Percentiles rank a stretch among this genome's conserved stretches.
phyloP scores from a whole-genome alignment of 1,140 invertebrate genomes.

The Drosophila ogumai region DNA sequence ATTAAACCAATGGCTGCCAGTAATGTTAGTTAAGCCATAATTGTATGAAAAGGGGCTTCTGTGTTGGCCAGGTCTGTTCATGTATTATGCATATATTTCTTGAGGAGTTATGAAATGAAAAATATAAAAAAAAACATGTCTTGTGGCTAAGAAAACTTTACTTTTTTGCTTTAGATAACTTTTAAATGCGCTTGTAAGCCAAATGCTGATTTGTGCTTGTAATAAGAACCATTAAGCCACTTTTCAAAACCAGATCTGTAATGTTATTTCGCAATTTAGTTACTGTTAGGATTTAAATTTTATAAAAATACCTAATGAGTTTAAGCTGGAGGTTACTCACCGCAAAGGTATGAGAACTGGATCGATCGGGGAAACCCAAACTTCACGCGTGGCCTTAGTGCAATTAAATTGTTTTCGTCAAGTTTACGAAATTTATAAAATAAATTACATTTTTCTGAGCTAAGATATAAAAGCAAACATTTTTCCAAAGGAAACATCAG shows the following conservation, averaged over 20 bases:
- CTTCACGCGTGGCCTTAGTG: not conserved
- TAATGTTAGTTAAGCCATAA: conserved; percentile 58
- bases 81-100: conserved; percentile 64
- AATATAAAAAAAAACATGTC: conserved; percentile 10
- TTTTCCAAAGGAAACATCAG: conserved; percentile 26
- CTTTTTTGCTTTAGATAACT: not conserved
- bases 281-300: conserved; percentile 1
- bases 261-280: not conserved
- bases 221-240: conserved; percentile 2
- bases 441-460: not conserved
- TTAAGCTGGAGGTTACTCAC: conserved; percentile 6
- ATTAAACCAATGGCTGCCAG: conserved; percentile 46
- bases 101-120: conserved; percentile 15
- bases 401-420: not conserved
- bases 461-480: conserved; percentile 33
- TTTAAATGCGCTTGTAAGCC: not conserved
- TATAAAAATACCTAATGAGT: not conserved
- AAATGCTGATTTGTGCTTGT: conserved; percentile 4
- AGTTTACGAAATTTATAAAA: not conserved
- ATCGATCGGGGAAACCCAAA: conserved; percentile 1
- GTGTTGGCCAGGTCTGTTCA: conserved; percentile 29
- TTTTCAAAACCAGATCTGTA: not conserved
- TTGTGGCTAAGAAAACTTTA: not conserved
- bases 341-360: not conserved
- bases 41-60: conserved; percentile 39